Conservation (phyloP, 2,797 vertebrate species). For the Gobio occitaniae region DNA sequence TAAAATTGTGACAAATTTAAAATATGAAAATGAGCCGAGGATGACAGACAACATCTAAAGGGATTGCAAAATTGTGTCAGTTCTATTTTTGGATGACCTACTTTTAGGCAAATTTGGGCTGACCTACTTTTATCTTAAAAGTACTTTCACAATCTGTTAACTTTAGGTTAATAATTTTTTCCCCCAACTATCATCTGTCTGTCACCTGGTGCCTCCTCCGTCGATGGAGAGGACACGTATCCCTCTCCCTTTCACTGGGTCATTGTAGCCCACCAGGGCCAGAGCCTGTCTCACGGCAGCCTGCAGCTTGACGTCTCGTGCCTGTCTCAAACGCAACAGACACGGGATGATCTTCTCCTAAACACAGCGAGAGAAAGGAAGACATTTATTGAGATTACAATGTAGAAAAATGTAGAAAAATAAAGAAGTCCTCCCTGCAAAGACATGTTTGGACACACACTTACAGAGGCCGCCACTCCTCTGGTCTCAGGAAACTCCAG, state of each 20-base stretch:
- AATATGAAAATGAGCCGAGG: background rate
- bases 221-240: slow-evolving; percentile 92
- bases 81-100: slow-evolving; percentile 44
- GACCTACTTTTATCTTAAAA: slow-evolving; percentile 25
- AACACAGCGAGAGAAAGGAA: background rate
- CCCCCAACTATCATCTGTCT: background rate
- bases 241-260: slow-evolving; percentile 92
- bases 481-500: slow-evolving; percentile 94
- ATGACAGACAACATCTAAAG: slow-evolving; percentile 14
- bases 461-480: slow-evolving; percentile 91
- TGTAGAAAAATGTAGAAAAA: background rate
- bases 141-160: slow-evolving; percentile 34
- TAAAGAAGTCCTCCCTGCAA: background rate
- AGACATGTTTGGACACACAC: slow-evolving; percentile 32
- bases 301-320: slow-evolving; percentile 86
- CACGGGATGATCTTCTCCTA: slow-evolving; percentile 86
- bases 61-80: slow-evolving; percentile 31
- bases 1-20: slow-evolving; percentile 1
- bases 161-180: slow-evolving; percentile 4
- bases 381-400: background rate
- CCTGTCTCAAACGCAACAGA: slow-evolving; percentile 87
- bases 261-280: slow-evolving; percentile 89
- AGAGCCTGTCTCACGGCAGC: slow-evolving; percentile 91
- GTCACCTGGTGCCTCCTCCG: slow-evolving; percentile 92
- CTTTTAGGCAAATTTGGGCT: slow-evolving; percentile 33